A percentile compares a stretch with the other conserved stretches of the same genome.
These are phyloP conservation scores for Zelleria hepariella DNA, from an alignment of 2,888 invertebrate species.

Conservation along the genomic window DNA sequence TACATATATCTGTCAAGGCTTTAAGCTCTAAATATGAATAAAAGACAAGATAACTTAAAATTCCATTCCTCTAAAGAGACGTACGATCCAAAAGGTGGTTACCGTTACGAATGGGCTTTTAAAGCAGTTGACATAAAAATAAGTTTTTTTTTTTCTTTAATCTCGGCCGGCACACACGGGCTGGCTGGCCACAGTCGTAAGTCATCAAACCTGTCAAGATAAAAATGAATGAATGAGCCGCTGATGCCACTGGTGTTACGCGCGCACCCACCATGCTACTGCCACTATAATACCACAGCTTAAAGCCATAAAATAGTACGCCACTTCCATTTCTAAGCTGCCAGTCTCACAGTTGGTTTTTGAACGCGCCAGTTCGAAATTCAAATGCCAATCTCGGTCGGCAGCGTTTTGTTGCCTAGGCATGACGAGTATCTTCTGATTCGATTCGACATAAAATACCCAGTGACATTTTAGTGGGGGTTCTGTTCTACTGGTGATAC, in stretches of 20 bases:
- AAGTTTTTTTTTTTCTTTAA: conserved; percentile 44
- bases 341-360: conserved; percentile 30
- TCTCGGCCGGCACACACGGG: conserved; percentile 48
- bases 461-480: neutral
- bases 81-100: conserved; percentile 52
- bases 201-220: conserved; percentile 71
- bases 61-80: conserved; percentile 46
- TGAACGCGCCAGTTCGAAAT: conserved; percentile 12
- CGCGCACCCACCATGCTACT: conserved; percentile 42
- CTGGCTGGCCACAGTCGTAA: conserved; percentile 47
- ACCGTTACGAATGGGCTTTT: conserved; percentile 66
- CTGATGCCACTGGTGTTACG: conserved; percentile 69
- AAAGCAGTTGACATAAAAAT: conserved; percentile 53
- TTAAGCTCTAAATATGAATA: conserved; percentile 19
- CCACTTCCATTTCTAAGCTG: neutral
- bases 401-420: neutral
- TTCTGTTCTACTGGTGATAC: neutral
- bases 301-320: neutral
- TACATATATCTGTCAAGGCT: conserved; percentile 8
- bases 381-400: conserved; percentile 24
- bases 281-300: neutral
- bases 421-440: neutral
- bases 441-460: neutral
- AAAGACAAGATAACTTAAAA: conserved; percentile 49
- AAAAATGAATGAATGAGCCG: conserved; percentile 69